Conservation (phyloP, 2,113 vertebrate species). For the Planiliza haematocheilus region DNA sequence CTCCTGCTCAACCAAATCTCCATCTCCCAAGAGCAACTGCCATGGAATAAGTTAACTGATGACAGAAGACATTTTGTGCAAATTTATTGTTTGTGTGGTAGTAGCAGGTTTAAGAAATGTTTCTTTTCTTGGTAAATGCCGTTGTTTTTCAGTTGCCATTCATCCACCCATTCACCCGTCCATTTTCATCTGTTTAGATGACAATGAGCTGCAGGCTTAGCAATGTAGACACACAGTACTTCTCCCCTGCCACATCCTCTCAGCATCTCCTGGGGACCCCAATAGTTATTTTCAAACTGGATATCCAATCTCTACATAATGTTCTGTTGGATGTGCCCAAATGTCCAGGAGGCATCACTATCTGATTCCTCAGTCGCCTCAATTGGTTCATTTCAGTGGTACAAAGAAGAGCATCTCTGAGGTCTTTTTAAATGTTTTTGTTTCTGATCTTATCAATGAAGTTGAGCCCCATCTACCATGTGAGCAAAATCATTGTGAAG, state of each 20-base stretch:
- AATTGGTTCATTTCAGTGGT: background rate
- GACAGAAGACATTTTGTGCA: too few species aligned
- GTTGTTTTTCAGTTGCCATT: too few species aligned
- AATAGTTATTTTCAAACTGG: background rate
- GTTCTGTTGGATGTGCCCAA: background rate
- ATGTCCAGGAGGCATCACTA: conserved; percentile 2
- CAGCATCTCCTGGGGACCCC: background rate
- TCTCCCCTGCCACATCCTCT: too few species aligned
- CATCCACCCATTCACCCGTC: background rate
- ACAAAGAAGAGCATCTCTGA: too few species aligned
- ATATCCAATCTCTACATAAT: background rate
- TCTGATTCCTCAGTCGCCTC: background rate
- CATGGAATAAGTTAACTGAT: too few species aligned
- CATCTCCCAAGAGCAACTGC: background rate
- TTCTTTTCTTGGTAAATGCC: too few species aligned
- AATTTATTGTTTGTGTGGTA: background rate
- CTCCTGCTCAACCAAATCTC: conserved; percentile 11
- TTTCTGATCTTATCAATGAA: background rate
- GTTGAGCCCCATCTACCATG: background rate
- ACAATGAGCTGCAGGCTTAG: background rate
- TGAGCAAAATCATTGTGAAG: too few species aligned
- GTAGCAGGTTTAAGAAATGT: too few species aligned
- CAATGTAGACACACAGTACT: background rate
- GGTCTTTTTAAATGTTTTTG: too few species aligned
- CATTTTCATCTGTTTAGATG: background rate